Conservation (phyloP, 2,797 vertebrate species). For the Phataginus tetradactyla region DNA sequence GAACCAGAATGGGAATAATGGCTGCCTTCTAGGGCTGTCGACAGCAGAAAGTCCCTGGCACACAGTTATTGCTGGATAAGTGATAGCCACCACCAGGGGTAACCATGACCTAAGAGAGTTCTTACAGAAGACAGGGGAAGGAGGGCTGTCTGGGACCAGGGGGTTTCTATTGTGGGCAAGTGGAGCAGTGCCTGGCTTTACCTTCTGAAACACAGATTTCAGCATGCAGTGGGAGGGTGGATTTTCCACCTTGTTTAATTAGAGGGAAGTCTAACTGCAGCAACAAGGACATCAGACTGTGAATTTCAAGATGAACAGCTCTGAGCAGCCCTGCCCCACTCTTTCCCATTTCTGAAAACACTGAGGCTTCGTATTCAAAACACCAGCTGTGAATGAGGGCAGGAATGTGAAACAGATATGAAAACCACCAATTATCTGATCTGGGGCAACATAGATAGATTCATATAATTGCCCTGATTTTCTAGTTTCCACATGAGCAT, state of each 20-base stretch:
- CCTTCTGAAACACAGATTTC: not conserved
- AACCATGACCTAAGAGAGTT: not conserved
- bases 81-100: not conserved
- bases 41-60: not conserved
- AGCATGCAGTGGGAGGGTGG: not conserved
- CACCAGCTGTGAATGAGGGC: not conserved
- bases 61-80: not conserved
- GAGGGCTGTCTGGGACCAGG: not conserved
- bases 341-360: constrained; percentile 6
- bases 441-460: not conserved
- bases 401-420: not conserved
- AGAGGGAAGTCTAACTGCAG: not conserved
- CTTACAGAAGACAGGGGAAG: not conserved
- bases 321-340: not conserved
- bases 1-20: not conserved
- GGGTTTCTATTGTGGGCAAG: not conserved
- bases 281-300: not conserved
- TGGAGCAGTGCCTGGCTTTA: not conserved
- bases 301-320: not conserved
- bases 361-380: not conserved
- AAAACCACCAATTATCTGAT: not conserved
- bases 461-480: not conserved
- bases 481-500: not conserved
- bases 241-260: not conserved
- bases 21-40: not conserved